Evolutionary conservation across 2,113 vertebrate species (phyloP).

Genomic region (Danio rerio): DNA sequence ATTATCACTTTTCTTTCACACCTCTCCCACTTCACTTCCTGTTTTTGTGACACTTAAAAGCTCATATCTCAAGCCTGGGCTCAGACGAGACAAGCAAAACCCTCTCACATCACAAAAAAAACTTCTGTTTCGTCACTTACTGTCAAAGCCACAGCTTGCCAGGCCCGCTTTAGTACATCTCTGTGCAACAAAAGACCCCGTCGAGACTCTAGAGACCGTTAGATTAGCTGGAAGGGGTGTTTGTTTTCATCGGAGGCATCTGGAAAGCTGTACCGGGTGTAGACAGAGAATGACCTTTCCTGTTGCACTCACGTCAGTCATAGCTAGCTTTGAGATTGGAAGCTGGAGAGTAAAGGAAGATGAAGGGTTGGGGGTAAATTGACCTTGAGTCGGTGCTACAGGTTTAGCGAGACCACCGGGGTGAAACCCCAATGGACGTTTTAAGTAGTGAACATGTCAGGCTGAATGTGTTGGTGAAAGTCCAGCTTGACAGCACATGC

Average conservation of each 20-base stretch:
- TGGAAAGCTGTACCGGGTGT: slow-evolving; percentile 17
- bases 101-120: slow-evolving; percentile 13
- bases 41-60: slow-evolving; percentile 6
- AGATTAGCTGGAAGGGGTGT: neutral
- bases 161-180: neutral
- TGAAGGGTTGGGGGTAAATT: slow-evolving; percentile 35
- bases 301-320: slow-evolving; percentile 7
- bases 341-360: slow-evolving; percentile 22
- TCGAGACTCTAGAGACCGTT: neutral
- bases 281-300: slow-evolving; percentile 25
- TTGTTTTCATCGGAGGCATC: slow-evolving; percentile 13
- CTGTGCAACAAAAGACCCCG: neutral
- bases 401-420: slow-evolving; percentile 24
- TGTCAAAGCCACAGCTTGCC: neutral
- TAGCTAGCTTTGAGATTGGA: slow-evolving; percentile 10
- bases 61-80: neutral
- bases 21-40: slow-evolving; percentile 21
- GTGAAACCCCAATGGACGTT: slow-evolving; percentile 12
- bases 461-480: slow-evolving; percentile 10
- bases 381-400: slow-evolving; percentile 38
- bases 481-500: slow-evolving; percentile 21
- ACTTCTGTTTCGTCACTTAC: neutral
- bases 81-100: slow-evolving; percentile 15
- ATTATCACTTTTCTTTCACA: slow-evolving; percentile 43
- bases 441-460: slow-evolving; percentile 4